Conservation (phyloP, 1,140 invertebrate species). For the Forficula auricularia region DNA sequence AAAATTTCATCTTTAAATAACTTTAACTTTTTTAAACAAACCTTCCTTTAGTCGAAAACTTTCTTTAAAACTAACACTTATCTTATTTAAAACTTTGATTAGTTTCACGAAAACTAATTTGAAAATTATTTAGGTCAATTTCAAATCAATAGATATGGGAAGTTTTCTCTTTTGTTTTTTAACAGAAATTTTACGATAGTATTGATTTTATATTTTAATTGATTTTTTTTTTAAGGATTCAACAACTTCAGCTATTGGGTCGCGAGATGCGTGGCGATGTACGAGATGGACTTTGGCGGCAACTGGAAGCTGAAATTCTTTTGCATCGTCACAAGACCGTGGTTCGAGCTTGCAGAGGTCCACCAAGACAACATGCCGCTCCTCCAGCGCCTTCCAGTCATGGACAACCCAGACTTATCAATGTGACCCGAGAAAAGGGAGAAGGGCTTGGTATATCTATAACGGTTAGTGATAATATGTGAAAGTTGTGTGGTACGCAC, state of each 20-base stretch:
- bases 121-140: too few relatives aligned
- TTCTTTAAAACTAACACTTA: too few relatives aligned
- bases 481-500: too few relatives aligned
- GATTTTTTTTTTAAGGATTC: slow-evolving; percentile 51
- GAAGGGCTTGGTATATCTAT: slow-evolving; percentile 68
- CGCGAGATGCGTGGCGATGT: slow-evolving; percentile 57
- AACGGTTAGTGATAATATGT: slow-evolving; percentile 37
- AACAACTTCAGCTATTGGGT: slow-evolving; percentile 65
- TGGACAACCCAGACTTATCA: slow-evolving; percentile 33
- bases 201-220: too few relatives aligned
- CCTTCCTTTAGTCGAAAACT: too few relatives aligned
- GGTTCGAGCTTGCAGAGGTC: slow-evolving; percentile 27
- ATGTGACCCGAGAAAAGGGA: slow-evolving; percentile 42
- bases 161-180: too few relatives aligned
- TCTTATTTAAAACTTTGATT: too few relatives aligned
- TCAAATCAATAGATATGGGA: too few relatives aligned
- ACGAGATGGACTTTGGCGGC: slow-evolving; percentile 63
- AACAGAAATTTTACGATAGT: too few relatives aligned
- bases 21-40: too few relatives aligned
- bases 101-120: too few relatives aligned
- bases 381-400: slow-evolving; percentile 14
- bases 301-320: slow-evolving; percentile 71
- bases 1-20: too few relatives aligned
- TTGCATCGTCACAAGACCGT: slow-evolving; percentile 70
- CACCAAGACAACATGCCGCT: slow-evolving; percentile 14